Base-by-base conservation (phyloP, 2,113 vertebrate genomes). In the Pteropus alecto region DNA sequence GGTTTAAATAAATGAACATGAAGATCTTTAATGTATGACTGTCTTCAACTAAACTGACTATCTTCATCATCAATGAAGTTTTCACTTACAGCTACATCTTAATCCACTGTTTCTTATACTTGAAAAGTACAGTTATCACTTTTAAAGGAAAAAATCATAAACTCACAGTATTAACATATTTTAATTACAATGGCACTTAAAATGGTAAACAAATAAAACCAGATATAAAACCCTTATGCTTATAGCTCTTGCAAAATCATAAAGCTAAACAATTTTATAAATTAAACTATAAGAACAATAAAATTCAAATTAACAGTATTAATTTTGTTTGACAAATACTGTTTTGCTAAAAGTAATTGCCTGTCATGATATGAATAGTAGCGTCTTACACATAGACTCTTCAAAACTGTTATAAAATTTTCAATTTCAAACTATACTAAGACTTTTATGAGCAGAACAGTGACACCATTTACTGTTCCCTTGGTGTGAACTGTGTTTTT, bases 281-380 rank as follows among this genome's bases (percentile, higher is more conserved):
- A 51, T 78, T 30, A 96, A 88, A 81, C 35, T 81, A 35, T 82
- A 86, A 86, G 63, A 60, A 48, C 26, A 60, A 54, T 93, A 71
- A 91, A 89, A 81, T 68, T 87, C 73, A 96, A 88, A 82, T 83
- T 71, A 89, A 67, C 15, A 56, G 0, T 78, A 65, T 61, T 48
- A 77, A 51, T 90, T 95, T 88, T 95, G 13, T 77, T 90, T 77
- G 30, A 89, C 54, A 82, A 96, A 70, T 85, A 21, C 71, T 56
- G 56, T 92, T 82, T 94, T 78, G 14, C 84, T 86, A 38, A 78
- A 58, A 78, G 15, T 85, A 92, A 91, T 89, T 89, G 54, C 24
- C 38, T 61, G 79, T 92, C 35, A 77, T 56, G 12, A 61, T 67
- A 14, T 38, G 10, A 89, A 85, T 68, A 38, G 33, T 7, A 78